phyloP scores from a whole-genome alignment of 1,140 invertebrate species.

The Pseudomyrmex cubaensis region DNA sequence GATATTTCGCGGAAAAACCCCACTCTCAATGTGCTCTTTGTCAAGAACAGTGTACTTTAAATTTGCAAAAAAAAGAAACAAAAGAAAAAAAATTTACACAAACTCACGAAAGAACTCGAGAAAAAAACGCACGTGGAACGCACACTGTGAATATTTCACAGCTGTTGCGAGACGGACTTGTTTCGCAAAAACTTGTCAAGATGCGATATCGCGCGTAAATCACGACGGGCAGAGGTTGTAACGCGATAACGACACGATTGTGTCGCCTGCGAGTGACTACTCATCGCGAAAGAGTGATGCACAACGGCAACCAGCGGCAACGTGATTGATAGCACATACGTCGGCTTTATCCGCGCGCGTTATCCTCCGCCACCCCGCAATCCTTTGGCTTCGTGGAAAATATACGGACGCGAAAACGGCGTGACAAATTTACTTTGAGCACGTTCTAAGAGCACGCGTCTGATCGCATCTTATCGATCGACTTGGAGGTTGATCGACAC shows the following conservation, averaged over 20 bases:
- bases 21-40: too few species aligned
- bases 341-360: slow-evolving; percentile 55
- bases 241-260: slow-evolving; percentile 60
- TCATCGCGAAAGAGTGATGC: slow-evolving; percentile 58
- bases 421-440: slow-evolving; percentile 53
- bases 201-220: slow-evolving; percentile 56
- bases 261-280: slow-evolving; percentile 58
- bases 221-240: slow-evolving; percentile 42
- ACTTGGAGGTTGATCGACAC: background rate
- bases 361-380: slow-evolving; percentile 53
- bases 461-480: slow-evolving; percentile 21
- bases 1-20: too few species aligned
- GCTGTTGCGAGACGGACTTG: slow-evolving; percentile 15
- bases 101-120: background rate
- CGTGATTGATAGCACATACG: slow-evolving; percentile 57
- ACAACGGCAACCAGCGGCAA: slow-evolving; percentile 51
- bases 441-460: slow-evolving; percentile 10
- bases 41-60: too few species aligned
- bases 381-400: slow-evolving; percentile 40
- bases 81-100: background rate
- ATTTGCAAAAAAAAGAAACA: too few species aligned
- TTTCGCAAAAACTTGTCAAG: slow-evolving; percentile 55
- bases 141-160: slow-evolving; percentile 30
- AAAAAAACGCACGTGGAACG: background rate
- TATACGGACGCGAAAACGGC: slow-evolving; percentile 18